Percentiles rank a stretch among this genome's conserved stretches.
Conservation (phyloP, 2,113 vertebrate genomes). For the Mesoclemmys tuberculata region DNA sequence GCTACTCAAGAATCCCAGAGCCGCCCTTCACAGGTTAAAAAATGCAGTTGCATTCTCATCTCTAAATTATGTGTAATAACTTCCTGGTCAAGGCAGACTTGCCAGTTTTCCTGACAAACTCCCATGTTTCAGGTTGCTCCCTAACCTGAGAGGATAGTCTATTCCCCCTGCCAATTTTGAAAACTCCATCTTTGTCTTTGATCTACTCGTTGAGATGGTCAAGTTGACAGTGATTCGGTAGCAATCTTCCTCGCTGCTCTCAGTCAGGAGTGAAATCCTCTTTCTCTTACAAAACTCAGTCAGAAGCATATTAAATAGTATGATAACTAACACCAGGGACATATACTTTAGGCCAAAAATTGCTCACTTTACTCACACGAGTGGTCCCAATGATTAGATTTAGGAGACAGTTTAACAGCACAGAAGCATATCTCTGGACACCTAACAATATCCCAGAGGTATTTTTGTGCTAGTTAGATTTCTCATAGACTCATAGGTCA, state of each 20-base stretch:
- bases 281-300: neutral
- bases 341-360: accelerated
- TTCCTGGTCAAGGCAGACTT: neutral
- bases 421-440: neutral
- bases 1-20: neutral
- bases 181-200: neutral
- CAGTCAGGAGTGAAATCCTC: neutral
- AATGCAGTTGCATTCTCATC: neutral
- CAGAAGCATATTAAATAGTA: neutral
- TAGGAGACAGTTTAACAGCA: neutral
- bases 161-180: neutral
- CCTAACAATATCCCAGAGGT: neutral
- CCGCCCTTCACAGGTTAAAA: neutral
- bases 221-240: neutral
- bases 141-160: neutral
- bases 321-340: neutral
- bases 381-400: neutral
- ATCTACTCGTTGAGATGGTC: neutral
- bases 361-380: neutral
- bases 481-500: too few species aligned
- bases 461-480: neutral
- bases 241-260: neutral
- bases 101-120: neutral
- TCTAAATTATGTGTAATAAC: neutral
- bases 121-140: neutral